These are phyloP conservation scores for Synergus itoensis DNA, from an alignment of 2,888 invertebrate species.

Conservation along the genomic window DNA sequence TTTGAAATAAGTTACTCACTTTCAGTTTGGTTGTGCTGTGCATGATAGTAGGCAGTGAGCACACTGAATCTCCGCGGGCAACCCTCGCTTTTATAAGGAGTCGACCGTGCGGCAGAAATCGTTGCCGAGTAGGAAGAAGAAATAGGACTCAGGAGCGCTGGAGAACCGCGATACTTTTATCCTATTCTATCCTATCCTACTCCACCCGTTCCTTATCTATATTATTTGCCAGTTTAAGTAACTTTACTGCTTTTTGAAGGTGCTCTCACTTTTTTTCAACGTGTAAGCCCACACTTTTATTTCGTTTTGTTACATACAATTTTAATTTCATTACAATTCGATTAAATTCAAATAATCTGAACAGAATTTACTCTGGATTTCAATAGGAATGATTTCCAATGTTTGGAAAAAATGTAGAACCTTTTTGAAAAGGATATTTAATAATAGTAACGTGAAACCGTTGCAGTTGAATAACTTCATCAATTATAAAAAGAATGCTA, in stretches of 20 bases:
- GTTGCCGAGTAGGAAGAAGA: slow-evolving; percentile 49
- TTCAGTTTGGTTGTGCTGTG: slow-evolving; percentile 75
- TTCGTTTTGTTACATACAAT: too few species aligned
- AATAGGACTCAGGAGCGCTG: slow-evolving; percentile 47
- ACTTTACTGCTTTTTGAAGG: not conserved
- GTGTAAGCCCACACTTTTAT: too few species aligned
- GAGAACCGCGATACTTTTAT: slow-evolving; percentile 46
- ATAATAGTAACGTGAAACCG: too few species aligned
- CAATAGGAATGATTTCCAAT: too few species aligned
- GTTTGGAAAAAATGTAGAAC: too few species aligned
- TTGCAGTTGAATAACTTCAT: too few species aligned
- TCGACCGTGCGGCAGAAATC: slow-evolving; percentile 54
- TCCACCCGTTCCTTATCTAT: not conserved
- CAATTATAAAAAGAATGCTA: too few species aligned
- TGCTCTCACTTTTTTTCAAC: too few species aligned
- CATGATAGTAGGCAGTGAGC: slow-evolving; percentile 75
- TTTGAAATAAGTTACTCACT: slow-evolving; percentile 68
- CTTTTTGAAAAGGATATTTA: too few species aligned
- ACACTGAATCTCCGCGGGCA: slow-evolving; percentile 72
- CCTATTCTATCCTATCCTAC: not conserved
- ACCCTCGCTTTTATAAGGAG: slow-evolving; percentile 76
- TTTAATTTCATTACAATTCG: too few species aligned
- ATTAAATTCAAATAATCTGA: too few species aligned
- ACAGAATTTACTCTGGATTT: too few species aligned
- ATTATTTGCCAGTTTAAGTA: not conserved